These are phyloP conservation scores for Hippocampus zosterae DNA, from an alignment of 2,113 vertebrate genomes.

Conservation along the genomic window DNA sequence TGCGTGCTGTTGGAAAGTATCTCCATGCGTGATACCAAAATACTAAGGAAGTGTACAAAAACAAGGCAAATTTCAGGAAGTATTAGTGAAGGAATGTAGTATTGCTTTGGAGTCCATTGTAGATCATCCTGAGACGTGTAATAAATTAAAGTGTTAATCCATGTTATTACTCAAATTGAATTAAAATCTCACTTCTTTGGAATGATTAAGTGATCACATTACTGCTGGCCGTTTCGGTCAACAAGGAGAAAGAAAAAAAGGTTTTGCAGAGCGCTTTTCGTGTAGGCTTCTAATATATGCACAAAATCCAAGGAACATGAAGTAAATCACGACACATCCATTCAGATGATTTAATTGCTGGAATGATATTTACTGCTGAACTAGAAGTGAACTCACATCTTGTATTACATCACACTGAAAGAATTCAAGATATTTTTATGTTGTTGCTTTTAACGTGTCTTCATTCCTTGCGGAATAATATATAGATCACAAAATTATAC, in stretches of 20 bases:
- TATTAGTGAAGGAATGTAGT: background rate
- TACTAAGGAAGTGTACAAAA: background rate
- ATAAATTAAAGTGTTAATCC: background rate
- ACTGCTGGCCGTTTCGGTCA: background rate
- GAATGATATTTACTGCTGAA: background rate
- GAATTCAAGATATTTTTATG: background rate
- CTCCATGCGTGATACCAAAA: background rate
- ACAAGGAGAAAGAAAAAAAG: background rate
- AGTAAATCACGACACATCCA: background rate
- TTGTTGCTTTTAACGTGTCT: background rate
- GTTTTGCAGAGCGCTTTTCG: background rate
- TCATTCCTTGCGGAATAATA: background rate
- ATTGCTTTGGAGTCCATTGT: background rate
- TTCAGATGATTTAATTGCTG: background rate
- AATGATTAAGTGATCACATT: background rate
- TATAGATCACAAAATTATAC: background rate
- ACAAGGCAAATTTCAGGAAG: background rate
- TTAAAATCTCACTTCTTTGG: background rate
- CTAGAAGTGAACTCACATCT: background rate
- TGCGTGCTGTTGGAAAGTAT: constrained; percentile 6
- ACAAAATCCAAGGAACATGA: background rate
- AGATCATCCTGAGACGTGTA: background rate
- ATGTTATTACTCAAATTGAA: background rate
- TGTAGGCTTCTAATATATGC: background rate
- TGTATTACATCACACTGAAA: background rate